Evolutionary conservation across 2,888 invertebrate species (phyloP).

Genomic region (Lasioglossum malachurum): DNA sequence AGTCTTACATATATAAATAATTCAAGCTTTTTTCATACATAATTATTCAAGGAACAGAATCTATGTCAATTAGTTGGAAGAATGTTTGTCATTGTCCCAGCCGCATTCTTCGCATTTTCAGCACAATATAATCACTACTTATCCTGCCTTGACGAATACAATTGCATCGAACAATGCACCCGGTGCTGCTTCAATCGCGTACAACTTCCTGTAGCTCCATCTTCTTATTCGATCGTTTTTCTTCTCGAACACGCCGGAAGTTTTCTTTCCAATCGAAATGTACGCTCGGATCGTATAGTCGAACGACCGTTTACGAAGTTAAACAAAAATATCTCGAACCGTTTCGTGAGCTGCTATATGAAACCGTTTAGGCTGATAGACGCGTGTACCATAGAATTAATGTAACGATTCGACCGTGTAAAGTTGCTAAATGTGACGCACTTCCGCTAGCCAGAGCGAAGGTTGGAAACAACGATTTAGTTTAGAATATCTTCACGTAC

Average conservation of each 20-base stretch:
- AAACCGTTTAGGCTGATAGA: background rate
- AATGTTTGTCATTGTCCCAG: background rate
- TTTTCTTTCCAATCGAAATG: too few species aligned
- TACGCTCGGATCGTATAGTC: background rate
- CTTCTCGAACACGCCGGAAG: background rate
- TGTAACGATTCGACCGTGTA: constrained; percentile 19
- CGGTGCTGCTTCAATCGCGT: constrained; percentile 34
- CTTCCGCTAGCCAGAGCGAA: constrained; percentile 50
- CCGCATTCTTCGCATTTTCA: constrained; percentile 49
- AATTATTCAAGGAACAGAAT: background rate
- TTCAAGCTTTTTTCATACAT: background rate
- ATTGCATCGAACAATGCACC: constrained; percentile 58
- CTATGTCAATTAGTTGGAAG: background rate
- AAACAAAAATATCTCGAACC: background rate
- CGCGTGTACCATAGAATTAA: constrained; percentile 1
- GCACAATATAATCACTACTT: constrained; percentile 16
- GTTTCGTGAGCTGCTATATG: background rate
- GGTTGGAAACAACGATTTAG: constrained; percentile 54
- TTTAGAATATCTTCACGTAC: constrained; percentile 72
- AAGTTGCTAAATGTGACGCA: constrained; percentile 46
- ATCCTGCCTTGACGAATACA: constrained; percentile 52
- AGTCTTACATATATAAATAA: background rate
- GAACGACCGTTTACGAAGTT: background rate
- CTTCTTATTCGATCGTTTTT: constrained; percentile 37
- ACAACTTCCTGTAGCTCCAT: constrained; percentile 37